Base-by-base conservation (phyloP, 2,113 vertebrate genomes). In the Hydrochoerus hydrochaeris region DNA sequence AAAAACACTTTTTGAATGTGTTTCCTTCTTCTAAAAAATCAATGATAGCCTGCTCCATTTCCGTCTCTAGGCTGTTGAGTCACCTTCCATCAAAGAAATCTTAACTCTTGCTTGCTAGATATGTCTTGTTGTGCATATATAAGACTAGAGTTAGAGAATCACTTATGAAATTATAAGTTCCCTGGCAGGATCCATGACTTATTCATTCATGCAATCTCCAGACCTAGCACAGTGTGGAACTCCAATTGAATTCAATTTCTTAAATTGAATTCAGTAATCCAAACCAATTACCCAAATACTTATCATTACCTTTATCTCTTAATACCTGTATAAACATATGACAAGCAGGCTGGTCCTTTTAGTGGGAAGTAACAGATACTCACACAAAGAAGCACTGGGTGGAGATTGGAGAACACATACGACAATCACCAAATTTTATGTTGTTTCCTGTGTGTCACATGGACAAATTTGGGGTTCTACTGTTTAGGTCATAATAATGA, bases 221-320 rank as follows among this genome's bases (percentile, higher is more conserved):
- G 65, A 88, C 12, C 19, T 77, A 65, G n/a, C 52, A 20, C 65
- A 30, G 19, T 38, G 26, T 60, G 63, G 52, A 96, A 52, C 24
- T 41, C 65, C 71, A 83, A 1, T 75, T 93, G 49, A 88, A 65
- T 65, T 88, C 78, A 71, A 0, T 95, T 94, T 87, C 84, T 96
- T n/a, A 65, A 85, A 85, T 62, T 78, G 38, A 96, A 60, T 88
- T 60, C 78, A 90, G 46, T 62, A 90, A 95, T 30, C 44, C 38
- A 96, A 96, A 89, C 30, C 62, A 71, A 77, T 89, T 81, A n/a
- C 22, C 49, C 28, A 78, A 91, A 44, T 12, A 62, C 62, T 87
- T 90, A 94, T 91, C 57, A 71, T 88, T 84, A 28, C 85, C 63
- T 78, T 92, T 94, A 84, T 90, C n/a, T 26, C 57, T 95, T 91